These are phyloP conservation scores for Peromyscus eremicus DNA, from an alignment of 2,797 vertebrate species.

Conservation along the genomic window DNA sequence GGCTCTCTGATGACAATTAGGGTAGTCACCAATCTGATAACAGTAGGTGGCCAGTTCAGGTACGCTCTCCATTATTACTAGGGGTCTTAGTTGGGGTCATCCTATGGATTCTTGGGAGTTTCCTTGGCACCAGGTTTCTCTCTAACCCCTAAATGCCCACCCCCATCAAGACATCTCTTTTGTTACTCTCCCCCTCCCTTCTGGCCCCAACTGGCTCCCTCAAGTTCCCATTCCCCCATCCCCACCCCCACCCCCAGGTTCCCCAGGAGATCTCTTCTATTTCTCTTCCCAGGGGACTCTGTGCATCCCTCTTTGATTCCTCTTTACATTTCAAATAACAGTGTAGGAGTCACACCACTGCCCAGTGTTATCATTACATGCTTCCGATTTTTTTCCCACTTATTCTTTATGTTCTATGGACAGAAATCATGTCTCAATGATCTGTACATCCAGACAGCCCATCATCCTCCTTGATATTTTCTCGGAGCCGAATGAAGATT, in stretches of 20 bases:
- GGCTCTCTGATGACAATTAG: neutral
- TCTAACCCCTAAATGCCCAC: neutral
- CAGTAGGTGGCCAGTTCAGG: neutral
- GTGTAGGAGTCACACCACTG: neutral
- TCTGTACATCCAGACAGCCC: neutral
- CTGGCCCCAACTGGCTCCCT: neutral
- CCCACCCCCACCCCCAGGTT: neutral
- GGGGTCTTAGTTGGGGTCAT: neutral
- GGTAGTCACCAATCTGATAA: neutral
- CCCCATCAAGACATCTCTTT: neutral
- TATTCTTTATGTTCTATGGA: neutral
- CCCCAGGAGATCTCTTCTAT: neutral
- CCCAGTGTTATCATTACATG: neutral
- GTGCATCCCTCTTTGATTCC: neutral
- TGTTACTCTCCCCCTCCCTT: neutral
- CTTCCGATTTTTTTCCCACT: slow-evolving; percentile 24
- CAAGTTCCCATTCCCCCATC: neutral
- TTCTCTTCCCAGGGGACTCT: neutral
- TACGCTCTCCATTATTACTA: neutral
- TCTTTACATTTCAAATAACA: too few species aligned
- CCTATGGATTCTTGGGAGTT: neutral
- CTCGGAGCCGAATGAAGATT: slow-evolving; percentile 17
- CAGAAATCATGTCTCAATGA: slow-evolving; percentile 1
- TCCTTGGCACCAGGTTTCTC: neutral
- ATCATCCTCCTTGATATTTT: neutral